Evolutionary conservation across 2,888 invertebrate species (phyloP).

Genomic region (Tipula vernalis): DNA sequence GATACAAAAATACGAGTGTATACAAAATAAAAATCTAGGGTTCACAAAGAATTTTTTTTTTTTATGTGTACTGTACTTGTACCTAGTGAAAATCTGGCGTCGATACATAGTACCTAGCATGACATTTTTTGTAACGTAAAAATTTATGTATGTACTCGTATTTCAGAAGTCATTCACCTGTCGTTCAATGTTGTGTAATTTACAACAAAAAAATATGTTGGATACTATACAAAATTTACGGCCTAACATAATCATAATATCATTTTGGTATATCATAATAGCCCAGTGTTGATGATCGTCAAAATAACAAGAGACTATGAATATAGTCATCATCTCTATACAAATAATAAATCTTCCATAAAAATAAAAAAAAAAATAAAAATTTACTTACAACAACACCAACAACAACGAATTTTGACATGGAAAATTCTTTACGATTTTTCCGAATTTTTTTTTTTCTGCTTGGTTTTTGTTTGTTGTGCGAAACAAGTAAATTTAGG

Average conservation of each 20-base stretch:
- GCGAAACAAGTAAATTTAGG: background rate
- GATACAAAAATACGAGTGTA: background rate
- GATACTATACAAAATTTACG: background rate
- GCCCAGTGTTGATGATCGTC: background rate
- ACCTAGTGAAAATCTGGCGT: background rate
- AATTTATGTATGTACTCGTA: background rate
- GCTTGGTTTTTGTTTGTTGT: background rate
- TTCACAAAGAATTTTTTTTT: background rate
- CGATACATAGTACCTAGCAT: background rate
- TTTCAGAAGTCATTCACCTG: background rate
- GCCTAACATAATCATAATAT: background rate
- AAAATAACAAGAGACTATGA: background rate
- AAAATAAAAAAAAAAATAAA: background rate
- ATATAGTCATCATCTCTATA: background rate
- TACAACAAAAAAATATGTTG: background rate
- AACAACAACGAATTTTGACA: background rate
- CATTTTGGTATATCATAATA: background rate
- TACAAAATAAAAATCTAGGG: background rate
- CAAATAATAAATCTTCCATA: background rate
- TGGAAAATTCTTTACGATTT: slow-evolving; percentile 1
- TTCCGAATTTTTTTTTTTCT: background rate
- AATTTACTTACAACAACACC: background rate
- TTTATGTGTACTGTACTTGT: background rate
- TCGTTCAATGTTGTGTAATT: background rate
- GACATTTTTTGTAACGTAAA: background rate